Conservation (phyloP, 2,888 invertebrate genomes). For the Cataglyphis altisquamis region DNA sequence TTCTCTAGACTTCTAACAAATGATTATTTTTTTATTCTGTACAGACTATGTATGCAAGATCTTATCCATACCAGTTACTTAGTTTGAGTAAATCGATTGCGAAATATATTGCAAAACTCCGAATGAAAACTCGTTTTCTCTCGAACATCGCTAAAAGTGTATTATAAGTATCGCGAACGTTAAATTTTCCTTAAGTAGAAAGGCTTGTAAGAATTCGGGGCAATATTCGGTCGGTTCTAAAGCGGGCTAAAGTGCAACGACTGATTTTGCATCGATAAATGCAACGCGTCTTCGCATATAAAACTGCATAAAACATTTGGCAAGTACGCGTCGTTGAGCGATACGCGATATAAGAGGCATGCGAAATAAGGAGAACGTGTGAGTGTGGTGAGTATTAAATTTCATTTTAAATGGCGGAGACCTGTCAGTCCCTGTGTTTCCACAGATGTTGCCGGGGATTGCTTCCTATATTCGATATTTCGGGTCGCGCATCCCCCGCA, state of each 20-base stretch:
- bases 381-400: constrained; percentile 63
- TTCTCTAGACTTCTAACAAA: too few species aligned
- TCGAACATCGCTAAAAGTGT: constrained; percentile 3
- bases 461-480: constrained; percentile 69
- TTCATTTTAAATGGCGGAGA: constrained; percentile 73
- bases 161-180: constrained; percentile 22
- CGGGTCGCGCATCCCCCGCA: constrained; percentile 52
- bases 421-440: constrained; percentile 75
- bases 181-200: constrained; percentile 39
- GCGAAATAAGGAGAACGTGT: not conserved
- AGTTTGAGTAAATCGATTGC: not conserved
- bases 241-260: constrained; percentile 13
- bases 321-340: constrained; percentile 36
- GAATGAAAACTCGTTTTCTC: constrained; percentile 20
- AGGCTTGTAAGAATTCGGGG: constrained; percentile 44
- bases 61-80: not conserved
- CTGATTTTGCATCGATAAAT: constrained; percentile 53
- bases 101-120: not conserved
- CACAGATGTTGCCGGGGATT: constrained; percentile 75
- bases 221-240: not conserved
- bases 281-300: constrained; percentile 27
- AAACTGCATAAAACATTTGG: constrained; percentile 60
- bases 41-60: not conserved
- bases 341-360: constrained; percentile 16
- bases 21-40: too few species aligned